phyloP scores from a whole-genome alignment of 2,113 vertebrate genomes.

The Oryzias curvinotus region DNA sequence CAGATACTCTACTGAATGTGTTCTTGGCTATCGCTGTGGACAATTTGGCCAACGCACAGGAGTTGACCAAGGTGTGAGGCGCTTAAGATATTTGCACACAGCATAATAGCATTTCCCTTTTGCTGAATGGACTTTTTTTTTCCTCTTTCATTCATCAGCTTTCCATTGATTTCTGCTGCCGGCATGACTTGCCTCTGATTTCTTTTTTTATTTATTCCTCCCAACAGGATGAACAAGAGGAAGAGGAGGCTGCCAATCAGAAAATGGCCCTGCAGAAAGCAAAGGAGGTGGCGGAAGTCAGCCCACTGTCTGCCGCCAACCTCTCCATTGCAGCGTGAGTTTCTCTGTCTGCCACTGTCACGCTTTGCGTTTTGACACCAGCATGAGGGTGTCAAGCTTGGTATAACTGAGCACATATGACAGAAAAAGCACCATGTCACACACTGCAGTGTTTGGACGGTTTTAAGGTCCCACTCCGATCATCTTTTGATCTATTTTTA shows the following conservation, averaged over 20 bases:
- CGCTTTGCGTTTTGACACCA: background rate
- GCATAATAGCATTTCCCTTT: background rate
- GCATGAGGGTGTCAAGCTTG: background rate
- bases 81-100: background rate
- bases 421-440: background rate
- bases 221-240: conserved; percentile 92
- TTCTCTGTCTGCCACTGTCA: conserved; percentile 7
- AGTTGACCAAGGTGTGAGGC: conserved; percentile 86
- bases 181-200: conserved; percentile 16
- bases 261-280: conserved; percentile 95
- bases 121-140: background rate
- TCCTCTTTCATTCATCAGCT: background rate
- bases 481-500: too few species aligned
- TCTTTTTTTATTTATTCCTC: conserved; percentile 4
- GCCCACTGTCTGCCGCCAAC: conserved; percentile 91
- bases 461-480: background rate
- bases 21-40: conserved; percentile 95
- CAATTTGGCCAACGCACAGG: conserved; percentile 91
- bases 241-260: conserved; percentile 92
- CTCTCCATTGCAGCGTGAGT: conserved; percentile 94
- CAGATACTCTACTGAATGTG: conserved; percentile 94
- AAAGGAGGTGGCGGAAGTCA: conserved; percentile 97
- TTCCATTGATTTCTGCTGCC: background rate
- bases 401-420: background rate
- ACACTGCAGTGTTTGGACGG: background rate